Base-by-base conservation (phyloP, 1,140 invertebrate genomes). In the Neuroterus valhalla region DNA sequence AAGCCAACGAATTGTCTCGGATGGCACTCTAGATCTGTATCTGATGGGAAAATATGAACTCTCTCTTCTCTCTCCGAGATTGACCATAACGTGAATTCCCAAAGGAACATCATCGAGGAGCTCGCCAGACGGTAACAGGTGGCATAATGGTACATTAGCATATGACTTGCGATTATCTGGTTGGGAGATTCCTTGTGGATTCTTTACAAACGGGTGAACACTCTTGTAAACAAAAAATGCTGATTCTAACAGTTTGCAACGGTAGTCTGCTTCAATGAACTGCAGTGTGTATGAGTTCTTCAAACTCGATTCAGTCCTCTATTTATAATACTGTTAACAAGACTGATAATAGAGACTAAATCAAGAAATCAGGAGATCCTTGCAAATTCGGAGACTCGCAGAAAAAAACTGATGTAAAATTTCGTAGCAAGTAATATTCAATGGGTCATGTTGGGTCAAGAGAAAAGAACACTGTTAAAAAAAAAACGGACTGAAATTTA, bases 121-220 rank as follows among this genome's bases (percentile, higher is more conserved):
- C 26, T 62, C 26, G 21, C 26, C n/a, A 31, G 23, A 62, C 11
- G 52, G 52, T 55, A 55, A 55, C 52, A 55, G 52, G 11, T 55
- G 23, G 19, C 23, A 62, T 31, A 62, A 62, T 62, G 55, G 55
- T 38, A 23, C 31, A 62, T 62, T 62, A 62, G 55, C 55, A 62
- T 62, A 62, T 62, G 23, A 62, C n/a, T 62, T 31, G 23, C 12
- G 26, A 62, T 62, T 62, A n/a, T 31, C 55, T 12, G 26, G 23
- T 72, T 15, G 11, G 8, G 48, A 70, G 46, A 62, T 70, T 73
- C 55, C 71, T 71, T 69, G 44, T 48, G 68, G 66, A 77, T 72
- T 50, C 31, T 75, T 70, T 38, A 71, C 46, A 69, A 55, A 68
- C 70, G 66, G 44, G 75, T 72, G 74, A 77, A 81, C 70, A 74